These are phyloP conservation scores for Rhinolophus sinicus DNA, from an alignment of 2,113 vertebrate genomes.

Conservation along the genomic window DNA sequence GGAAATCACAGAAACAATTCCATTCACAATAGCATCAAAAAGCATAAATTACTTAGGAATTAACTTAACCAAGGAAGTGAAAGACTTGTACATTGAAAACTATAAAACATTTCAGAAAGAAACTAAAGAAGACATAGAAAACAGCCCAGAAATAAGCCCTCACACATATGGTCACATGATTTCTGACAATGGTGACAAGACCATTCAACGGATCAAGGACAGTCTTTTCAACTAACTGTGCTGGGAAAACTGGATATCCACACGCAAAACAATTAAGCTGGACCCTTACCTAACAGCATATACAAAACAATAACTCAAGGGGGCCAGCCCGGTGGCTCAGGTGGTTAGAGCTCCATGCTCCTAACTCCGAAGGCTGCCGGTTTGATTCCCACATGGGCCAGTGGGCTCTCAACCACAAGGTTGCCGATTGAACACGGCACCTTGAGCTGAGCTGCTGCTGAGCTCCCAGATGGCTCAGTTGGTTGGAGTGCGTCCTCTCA, in stretches of 20 bases:
- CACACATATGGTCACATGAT: not conserved
- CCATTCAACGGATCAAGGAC: not conserved
- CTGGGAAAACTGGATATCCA: not conserved
- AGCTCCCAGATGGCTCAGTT: too few species aligned
- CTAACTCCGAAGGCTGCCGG: too few species aligned
- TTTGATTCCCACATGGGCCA: too few species aligned
- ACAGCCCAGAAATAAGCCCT: not conserved
- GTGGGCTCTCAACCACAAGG: too few species aligned
- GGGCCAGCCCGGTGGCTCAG: too few species aligned
- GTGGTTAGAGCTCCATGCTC: too few species aligned
- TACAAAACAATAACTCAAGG: not conserved
- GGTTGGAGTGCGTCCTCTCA: too few species aligned
- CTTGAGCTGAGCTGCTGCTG: too few species aligned
- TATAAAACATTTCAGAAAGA: not conserved
- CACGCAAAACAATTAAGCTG: not conserved
- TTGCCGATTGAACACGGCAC: too few species aligned
- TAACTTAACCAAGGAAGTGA: not conserved
- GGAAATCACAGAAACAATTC: not conserved
- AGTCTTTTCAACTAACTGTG: not conserved
- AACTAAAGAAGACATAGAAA: not conserved
- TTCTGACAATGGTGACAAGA: not conserved
- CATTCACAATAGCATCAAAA: not conserved
- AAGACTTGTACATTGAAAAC: not conserved
- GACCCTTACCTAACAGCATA: not conserved
- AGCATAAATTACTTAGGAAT: not conserved